Evolutionary conservation across 2,888 invertebrate species (phyloP), one percentile per base, ranked within the genome.

Genomic region (Dromius quadrimaculatus): DNA sequence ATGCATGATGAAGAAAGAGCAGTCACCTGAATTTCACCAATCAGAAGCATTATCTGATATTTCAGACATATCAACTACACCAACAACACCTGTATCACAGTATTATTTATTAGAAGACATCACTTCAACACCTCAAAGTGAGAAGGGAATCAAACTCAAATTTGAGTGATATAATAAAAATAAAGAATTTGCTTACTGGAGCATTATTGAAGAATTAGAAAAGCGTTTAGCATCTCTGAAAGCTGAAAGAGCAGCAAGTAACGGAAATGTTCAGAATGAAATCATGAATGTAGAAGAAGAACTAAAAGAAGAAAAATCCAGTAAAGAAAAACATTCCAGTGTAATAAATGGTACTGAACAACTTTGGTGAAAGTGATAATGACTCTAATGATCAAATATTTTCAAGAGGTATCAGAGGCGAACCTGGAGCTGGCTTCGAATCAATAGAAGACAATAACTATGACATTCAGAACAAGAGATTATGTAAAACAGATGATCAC

Each of bases 321-420:
- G 41, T 13, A 8, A 41, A 2, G 41, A 13, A 6, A 41, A 41
- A 6, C 8, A 41, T 41, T 41, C 15, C 15, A 41, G 2, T 41
- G 41, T 41, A 41, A 41, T 41, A 41, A 41, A 41, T 41, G 41
- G 41, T n/a, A n/a, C n/a, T n/a, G n/a, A n/a, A n/a, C n/a, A n/a
- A n/a, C n/a, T n/a, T n/a, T 41, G 8, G 17, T 41, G 41, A 15
- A 3, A 41, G 2, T 41, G 8, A 41, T 41, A 15, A 41, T 41
- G 13, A 41, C 41, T 41, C 41, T 8, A 8, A 41, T 41, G 3
- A 41, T 41, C 8, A 6, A 6, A 45, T 45, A 45, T 45, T 45
- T 8, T 8, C 2, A 45, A 45, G 45, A 19, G 45, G 19, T 1
- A 8, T 45, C 19, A 45, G 20, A 45, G 22, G 22, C 19, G 45